Conservation (phyloP, 1,140 invertebrate species). For the Nephotettix cincticeps region DNA sequence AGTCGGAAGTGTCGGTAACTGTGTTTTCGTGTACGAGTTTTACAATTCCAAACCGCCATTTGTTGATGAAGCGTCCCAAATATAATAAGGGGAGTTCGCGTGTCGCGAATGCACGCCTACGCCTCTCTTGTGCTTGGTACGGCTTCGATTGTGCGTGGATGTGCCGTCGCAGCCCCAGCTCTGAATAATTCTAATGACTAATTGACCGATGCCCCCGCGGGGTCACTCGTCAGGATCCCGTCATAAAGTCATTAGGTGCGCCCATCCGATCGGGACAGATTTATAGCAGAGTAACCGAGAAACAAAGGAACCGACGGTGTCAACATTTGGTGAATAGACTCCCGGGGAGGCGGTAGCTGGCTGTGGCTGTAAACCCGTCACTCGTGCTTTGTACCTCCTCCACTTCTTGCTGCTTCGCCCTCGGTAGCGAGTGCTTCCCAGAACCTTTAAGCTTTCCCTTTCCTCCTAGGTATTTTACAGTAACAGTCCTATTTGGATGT, state of each 20-base stretch:
- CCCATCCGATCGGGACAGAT: no score
- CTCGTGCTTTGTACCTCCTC: neutral
- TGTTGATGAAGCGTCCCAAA: no score
- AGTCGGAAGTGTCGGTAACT: no score
- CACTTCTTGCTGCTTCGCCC: neutral
- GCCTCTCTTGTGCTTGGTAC: neutral
- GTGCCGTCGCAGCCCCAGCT: neutral
- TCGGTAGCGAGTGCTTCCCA: neutral
- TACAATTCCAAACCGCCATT: no score
- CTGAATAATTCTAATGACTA: constrained; percentile 13
- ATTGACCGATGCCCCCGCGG: neutral
- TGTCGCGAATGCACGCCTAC: no score
- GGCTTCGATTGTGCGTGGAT: constrained; percentile 7
- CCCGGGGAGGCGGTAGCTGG: constrained; percentile 3
- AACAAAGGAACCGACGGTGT: constrained; percentile 1
- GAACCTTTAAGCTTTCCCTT: constrained; percentile 14
- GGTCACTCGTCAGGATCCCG: neutral
- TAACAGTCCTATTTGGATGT: neutral
- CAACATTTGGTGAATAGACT: neutral
- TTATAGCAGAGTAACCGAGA: neutral
- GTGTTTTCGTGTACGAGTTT: no score
- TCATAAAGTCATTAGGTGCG: no score
- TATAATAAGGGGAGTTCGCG: no score
- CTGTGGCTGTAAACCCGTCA: neutral
- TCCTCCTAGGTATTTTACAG: neutral